These are phyloP conservation scores for Pungitius pungitius DNA, from an alignment of 2,113 vertebrate species.

Conservation along the genomic window DNA sequence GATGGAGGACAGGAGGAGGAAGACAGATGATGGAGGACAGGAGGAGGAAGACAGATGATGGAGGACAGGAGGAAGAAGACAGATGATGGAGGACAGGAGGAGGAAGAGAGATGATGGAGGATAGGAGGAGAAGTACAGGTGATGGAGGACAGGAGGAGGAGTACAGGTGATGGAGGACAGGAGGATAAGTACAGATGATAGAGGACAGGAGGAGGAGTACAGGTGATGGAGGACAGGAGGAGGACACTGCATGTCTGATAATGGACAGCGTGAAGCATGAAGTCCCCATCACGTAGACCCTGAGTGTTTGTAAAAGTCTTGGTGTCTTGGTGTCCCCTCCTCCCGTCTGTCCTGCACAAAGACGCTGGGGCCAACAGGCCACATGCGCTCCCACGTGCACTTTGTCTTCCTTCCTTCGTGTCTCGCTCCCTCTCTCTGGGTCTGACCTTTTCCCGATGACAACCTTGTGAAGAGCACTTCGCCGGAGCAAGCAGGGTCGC, in stretches of 20 bases:
- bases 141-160: neutral
- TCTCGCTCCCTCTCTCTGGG: slow-evolving; percentile 27
- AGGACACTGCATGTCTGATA: too few relatives aligned
- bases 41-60: neutral
- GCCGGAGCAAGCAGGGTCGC: slow-evolving; percentile 46
- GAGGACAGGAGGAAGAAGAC: neutral
- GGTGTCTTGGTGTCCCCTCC: neutral
- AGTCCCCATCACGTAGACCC: neutral
- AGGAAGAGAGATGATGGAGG: neutral
- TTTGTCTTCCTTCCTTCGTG: slow-evolving; percentile 39
- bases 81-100: too few relatives aligned
- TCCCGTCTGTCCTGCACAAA: slow-evolving; percentile 1
- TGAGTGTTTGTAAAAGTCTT: neutral
- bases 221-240: neutral
- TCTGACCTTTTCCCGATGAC: slow-evolving; percentile 62
- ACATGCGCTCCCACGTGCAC: slow-evolving; percentile 32
- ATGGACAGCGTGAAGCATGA: neutral
- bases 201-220: neutral
- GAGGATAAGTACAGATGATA: too few relatives aligned
- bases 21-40: too few relatives aligned
- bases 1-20: neutral
- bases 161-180: too few relatives aligned
- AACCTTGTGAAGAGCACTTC: slow-evolving; percentile 62
- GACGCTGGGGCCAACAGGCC: slow-evolving; percentile 10
- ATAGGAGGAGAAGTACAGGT: neutral